Conservation (phyloP, 2,113 vertebrate genomes). For the Microtus montanus region DNA sequence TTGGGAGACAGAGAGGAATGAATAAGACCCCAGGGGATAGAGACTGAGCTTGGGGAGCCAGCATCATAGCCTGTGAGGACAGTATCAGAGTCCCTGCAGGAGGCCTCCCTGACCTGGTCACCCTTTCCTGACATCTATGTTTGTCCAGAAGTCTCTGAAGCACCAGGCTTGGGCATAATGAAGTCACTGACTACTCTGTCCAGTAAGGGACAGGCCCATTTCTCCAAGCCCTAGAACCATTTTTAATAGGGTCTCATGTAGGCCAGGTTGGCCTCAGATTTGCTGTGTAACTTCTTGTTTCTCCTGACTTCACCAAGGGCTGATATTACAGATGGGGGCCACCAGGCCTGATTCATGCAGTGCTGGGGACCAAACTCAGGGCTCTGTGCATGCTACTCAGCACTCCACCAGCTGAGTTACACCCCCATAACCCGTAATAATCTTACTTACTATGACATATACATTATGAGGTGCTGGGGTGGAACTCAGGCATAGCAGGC, state of each 20-base stretch:
- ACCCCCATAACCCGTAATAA: not conserved
- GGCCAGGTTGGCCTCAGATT: not conserved
- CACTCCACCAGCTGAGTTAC: not conserved
- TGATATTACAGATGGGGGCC: not conserved
- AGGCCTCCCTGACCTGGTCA: not conserved
- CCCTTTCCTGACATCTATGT: not conserved
- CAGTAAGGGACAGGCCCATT: no score
- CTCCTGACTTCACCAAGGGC: not conserved
- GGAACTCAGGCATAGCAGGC: not conserved
- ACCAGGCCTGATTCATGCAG: not conserved
- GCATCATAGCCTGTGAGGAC: not conserved
- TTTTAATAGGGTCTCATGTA: not conserved
- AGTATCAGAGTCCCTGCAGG: not conserved
- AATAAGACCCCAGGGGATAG: not conserved
- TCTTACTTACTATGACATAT: not conserved
- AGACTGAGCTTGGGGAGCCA: not conserved
- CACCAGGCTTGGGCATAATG: no score
- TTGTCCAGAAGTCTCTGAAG: not conserved
- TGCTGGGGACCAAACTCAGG: not conserved
- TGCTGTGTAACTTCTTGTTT: not conserved
- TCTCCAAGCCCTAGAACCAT: not conserved
- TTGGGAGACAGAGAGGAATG: not conserved
- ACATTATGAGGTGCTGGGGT: not conserved
- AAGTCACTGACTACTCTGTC: no score
- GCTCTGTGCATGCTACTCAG: no score